phyloP scores from a whole-genome alignment of 2,113 vertebrate species.

The Triplophysa rosa region DNA sequence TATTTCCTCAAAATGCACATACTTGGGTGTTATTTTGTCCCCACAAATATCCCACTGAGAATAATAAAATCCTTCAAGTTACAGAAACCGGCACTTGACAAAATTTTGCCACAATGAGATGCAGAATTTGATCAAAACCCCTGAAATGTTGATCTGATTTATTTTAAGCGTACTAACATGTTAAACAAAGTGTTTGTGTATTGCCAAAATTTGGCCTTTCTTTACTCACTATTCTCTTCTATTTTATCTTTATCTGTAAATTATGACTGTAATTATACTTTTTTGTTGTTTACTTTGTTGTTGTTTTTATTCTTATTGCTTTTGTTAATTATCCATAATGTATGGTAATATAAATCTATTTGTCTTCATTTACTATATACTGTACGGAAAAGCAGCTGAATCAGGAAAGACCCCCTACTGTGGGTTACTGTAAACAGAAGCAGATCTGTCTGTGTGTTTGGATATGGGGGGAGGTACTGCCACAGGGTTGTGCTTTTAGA shows the following conservation, averaged over 20 bases:
- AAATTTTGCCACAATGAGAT: neutral
- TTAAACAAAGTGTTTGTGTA: neutral
- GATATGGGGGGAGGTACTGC: neutral
- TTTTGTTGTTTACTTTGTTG: neutral
- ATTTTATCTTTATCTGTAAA: neutral
- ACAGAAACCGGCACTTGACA: neutral
- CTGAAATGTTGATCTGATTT: neutral
- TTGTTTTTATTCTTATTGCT: neutral
- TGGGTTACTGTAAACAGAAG: constrained; percentile 39
- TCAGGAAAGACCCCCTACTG: constrained; percentile 31
- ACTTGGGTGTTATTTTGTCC: neutral
- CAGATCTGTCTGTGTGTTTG: constrained; percentile 28
- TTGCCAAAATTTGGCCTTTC: neutral
- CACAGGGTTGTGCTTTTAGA: constrained; percentile 20
- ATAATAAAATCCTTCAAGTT: neutral
- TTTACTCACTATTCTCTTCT: neutral
- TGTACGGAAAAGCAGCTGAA: constrained; percentile 12
- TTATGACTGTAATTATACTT: constrained; percentile 5
- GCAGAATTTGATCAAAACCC: neutral
- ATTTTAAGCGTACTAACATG: neutral
- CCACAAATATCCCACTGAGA: neutral
- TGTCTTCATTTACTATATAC: constrained; percentile 8
- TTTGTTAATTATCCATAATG: constrained; percentile 17
- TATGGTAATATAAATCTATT: constrained; percentile 26
- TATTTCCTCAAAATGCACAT: neutral